Percentiles rank a stretch among this genome's conserved stretches.
These are phyloP conservation scores for Taenioides sp. DNA, from an alignment of 2,797 vertebrate species.

Conservation along the genomic window DNA sequence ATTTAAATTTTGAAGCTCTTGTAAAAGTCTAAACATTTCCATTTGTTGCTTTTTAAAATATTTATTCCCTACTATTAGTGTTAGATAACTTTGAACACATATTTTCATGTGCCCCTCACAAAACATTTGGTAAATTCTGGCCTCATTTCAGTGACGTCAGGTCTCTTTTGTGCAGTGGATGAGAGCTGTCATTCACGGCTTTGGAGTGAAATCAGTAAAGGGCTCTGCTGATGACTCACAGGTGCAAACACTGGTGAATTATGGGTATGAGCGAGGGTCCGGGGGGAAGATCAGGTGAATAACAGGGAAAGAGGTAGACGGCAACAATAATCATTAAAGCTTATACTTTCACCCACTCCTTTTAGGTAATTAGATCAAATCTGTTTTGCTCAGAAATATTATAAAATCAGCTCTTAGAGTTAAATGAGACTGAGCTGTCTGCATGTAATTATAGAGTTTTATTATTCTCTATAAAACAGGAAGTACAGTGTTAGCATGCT, in stretches of 20 bases:
- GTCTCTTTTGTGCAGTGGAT: constrained; percentile 33
- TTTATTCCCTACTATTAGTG: background rate
- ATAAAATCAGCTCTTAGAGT: no score
- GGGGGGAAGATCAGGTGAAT: constrained; percentile 33
- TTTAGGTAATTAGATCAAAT: no score
- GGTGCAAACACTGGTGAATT: constrained; percentile 64
- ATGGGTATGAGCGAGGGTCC: constrained; percentile 28
- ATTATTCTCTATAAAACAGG: no score
- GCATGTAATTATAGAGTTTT: no score
- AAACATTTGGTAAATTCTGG: constrained; percentile 43
- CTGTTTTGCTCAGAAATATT: no score
- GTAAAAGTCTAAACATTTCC: background rate
- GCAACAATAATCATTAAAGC: background rate
- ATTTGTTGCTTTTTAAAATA: background rate
- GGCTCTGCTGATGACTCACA: constrained; percentile 50
- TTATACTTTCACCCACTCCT: background rate
- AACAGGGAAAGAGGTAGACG: background rate
- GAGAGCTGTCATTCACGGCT: constrained; percentile 34
- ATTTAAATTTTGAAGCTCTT: background rate
- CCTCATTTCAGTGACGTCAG: constrained; percentile 27
- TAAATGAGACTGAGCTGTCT: no score
- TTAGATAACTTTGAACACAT: constrained; percentile 4
- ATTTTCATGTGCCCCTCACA: background rate
- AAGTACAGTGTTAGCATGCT: no score
- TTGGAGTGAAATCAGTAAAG: constrained; percentile 41